Evolutionary conservation across 2,888 invertebrate species (phyloP).

Genomic region (Rotaria sp.): DNA sequence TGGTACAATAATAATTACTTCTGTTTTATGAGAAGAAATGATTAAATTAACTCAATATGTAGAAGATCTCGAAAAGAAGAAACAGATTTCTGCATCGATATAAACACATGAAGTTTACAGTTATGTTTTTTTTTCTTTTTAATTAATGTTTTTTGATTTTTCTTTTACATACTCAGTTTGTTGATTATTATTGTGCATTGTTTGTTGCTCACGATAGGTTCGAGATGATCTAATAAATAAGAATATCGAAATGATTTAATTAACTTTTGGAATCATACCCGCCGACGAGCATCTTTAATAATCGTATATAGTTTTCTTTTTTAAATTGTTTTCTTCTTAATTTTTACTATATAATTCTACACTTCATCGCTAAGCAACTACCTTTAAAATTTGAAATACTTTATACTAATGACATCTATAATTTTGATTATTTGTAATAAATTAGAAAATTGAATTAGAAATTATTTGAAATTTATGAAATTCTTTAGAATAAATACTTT

Average conservation of each 20-base stretch:
- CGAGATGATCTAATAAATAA: neutral
- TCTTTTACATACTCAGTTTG: neutral
- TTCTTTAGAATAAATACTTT: neutral
- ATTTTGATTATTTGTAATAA: neutral
- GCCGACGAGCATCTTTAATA: neutral
- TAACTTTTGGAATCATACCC: neutral
- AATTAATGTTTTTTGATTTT: too few species aligned
- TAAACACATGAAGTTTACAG: too few species aligned
- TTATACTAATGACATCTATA: neutral
- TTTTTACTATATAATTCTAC: neutral
- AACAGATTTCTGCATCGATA: too few species aligned
- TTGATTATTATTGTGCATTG: neutral
- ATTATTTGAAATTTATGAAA: neutral
- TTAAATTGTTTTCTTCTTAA: neutral
- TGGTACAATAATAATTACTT: too few species aligned
- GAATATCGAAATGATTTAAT: neutral
- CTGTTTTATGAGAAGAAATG: too few species aligned
- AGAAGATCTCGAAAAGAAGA: too few species aligned
- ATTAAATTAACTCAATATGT: too few species aligned
- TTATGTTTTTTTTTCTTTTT: too few species aligned
- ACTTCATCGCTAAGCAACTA: neutral
- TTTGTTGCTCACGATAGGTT: neutral
- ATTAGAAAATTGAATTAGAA: neutral
- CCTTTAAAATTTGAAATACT: neutral
- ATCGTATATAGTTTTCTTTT: neutral